These are phyloP conservation scores for Alaudala cheleensis DNA, from an alignment of 2,113 vertebrate species.

Conservation along the genomic window DNA sequence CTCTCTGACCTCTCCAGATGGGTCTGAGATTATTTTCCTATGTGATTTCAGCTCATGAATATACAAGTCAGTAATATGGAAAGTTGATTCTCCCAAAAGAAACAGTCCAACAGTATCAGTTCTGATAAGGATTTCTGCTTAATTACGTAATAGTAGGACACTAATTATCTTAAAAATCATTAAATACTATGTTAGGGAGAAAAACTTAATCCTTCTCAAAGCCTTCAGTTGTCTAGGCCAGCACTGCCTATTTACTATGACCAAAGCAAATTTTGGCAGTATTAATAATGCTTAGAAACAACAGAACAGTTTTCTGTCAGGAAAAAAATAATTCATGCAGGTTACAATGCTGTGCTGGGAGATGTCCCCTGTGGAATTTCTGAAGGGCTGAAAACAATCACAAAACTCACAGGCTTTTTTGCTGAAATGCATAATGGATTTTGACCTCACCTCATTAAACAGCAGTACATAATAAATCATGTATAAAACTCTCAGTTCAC, in stretches of 20 bases:
- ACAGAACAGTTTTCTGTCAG: background rate
- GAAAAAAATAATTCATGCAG: background rate
- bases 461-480: background rate
- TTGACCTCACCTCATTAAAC: constrained; percentile 38
- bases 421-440: constrained; percentile 14
- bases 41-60: background rate
- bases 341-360: background rate
- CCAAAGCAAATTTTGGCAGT: background rate
- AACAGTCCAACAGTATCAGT: background rate
- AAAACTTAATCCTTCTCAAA: background rate
- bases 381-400: constrained; percentile 6
- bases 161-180: background rate
- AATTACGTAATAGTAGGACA: background rate
- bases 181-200: background rate
- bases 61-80: background rate
- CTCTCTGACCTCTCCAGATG: background rate
- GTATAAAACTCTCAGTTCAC: background rate
- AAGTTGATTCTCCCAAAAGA: background rate
- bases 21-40: background rate
- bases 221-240: background rate
- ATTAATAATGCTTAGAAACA: background rate
- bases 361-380: background rate
- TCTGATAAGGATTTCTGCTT: background rate
- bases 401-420: background rate
- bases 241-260: background rate